Percentiles rank a stretch among this genome's conserved stretches.
These are phyloP conservation scores for Hydractinia symbiolongicarpus DNA, from an alignment of 30 jellyfish, hydroid and myxozoan genomes.

Conservation along the genomic window DNA sequence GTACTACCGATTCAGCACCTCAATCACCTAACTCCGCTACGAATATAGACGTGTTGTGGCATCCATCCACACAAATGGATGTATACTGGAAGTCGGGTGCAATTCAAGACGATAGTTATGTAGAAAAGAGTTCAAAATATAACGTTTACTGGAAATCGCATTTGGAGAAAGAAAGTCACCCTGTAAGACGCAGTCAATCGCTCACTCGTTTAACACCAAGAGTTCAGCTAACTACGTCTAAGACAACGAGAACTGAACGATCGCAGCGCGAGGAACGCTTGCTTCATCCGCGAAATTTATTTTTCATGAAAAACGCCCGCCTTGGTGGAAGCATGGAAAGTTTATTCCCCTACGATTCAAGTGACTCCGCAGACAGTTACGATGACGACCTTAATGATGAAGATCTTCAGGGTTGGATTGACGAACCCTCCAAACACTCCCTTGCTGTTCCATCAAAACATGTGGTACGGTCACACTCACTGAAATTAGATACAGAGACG, in stretches of 20 bases:
- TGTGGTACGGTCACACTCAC: conserved; percentile 1
- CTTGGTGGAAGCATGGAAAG: conserved; percentile 22
- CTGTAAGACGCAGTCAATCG: background rate
- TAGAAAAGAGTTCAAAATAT: background rate
- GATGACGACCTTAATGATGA: conserved; percentile 7
- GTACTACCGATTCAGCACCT: background rate
- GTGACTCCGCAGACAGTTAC: conserved; percentile 20
- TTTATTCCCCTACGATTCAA: conserved; percentile 3
- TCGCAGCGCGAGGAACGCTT: background rate
- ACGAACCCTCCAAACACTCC: background rate
- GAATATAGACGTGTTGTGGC: conserved; percentile 13
- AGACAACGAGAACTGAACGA: background rate
- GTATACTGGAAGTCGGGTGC: background rate
- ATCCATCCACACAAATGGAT: conserved; percentile 8
- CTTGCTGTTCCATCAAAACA: conserved; percentile 1
- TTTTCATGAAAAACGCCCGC: conserved; percentile 6
- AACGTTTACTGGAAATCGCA: background rate
- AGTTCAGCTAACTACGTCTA: background rate
- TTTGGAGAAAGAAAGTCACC: background rate
- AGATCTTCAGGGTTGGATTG: conserved; percentile 15
- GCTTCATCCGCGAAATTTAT: background rate
- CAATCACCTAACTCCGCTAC: conserved; percentile 1
- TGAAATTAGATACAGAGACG: conserved; percentile 5
- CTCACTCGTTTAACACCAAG: background rate
- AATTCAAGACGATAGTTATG: conserved; percentile 5